These are phyloP conservation scores for Tetragnatha montana DNA, from an alignment of 2,888 invertebrate genomes.

Conservation along the genomic window DNA sequence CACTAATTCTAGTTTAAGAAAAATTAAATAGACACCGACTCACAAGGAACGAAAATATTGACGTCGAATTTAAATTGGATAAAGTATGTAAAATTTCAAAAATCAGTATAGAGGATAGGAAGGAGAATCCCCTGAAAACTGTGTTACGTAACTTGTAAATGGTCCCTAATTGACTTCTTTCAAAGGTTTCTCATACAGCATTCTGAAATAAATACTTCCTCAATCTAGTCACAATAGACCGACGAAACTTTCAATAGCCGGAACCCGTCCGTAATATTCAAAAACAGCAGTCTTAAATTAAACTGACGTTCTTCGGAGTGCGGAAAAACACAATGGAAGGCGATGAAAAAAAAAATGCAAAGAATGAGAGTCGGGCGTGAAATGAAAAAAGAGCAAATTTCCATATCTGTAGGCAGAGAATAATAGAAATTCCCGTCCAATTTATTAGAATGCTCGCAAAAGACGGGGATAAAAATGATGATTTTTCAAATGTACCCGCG, in stretches of 20 bases:
- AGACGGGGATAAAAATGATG: slow-evolving; percentile 32
- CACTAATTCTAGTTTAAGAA: too few relatives aligned
- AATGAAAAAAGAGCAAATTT: slow-evolving; percentile 37
- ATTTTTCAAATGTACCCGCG: slow-evolving; percentile 33
- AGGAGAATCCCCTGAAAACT: too few relatives aligned
- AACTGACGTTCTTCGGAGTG: slow-evolving; percentile 6
- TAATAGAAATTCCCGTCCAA: slow-evolving; percentile 47
- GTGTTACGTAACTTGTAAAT: too few relatives aligned
- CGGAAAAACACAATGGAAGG: background rate
- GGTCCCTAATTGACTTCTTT: background rate
- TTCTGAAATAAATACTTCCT: background rate
- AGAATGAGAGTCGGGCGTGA: background rate
- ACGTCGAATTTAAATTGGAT: too few relatives aligned
- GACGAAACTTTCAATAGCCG: background rate
- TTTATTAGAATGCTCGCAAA: slow-evolving; percentile 25
- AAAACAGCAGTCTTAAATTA: slow-evolving; percentile 39
- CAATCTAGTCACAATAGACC: background rate
- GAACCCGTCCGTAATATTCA: slow-evolving; percentile 1
- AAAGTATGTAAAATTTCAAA: too few relatives aligned
- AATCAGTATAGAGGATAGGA: too few relatives aligned
- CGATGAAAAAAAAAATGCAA: slow-evolving; percentile 16
- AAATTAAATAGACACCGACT: too few relatives aligned
- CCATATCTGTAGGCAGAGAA: slow-evolving; percentile 45
- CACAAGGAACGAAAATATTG: too few relatives aligned
- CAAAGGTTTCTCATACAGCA: background rate